phyloP scores from a whole-genome alignment of 2,797 vertebrate species.

The Tangara arthus region DNA sequence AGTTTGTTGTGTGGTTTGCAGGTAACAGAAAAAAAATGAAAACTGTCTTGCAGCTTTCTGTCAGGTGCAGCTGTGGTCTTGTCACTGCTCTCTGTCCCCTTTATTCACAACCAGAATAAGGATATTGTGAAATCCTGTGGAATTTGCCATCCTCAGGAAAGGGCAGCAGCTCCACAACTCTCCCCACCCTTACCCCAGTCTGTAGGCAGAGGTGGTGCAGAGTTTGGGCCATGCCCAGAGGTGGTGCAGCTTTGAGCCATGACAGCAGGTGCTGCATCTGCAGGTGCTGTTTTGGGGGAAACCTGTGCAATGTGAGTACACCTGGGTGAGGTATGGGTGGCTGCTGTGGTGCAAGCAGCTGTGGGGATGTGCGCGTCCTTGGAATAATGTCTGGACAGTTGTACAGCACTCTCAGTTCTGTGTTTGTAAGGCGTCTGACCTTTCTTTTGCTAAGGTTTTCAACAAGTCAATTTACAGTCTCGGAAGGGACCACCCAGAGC shows the following conservation, averaged over 20 bases:
- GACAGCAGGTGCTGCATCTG: neutral
- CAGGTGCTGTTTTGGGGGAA: neutral
- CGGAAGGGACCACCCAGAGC: slow-evolving; percentile 48
- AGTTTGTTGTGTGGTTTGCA: neutral
- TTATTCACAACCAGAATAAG: neutral
- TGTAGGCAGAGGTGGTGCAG: neutral
- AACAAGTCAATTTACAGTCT: slow-evolving; percentile 40
- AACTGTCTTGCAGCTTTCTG: neutral
- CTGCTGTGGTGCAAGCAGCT: neutral
- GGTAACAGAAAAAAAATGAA: neutral
- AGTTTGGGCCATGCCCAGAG: neutral
- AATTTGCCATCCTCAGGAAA: neutral
- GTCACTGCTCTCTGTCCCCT: neutral
- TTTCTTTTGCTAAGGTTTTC: slow-evolving; percentile 45
- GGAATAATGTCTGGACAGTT: neutral
- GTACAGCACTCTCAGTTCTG: neutral
- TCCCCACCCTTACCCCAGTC: accelerated
- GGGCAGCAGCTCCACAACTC: neutral
- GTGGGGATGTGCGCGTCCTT: neutral
- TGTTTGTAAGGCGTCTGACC: slow-evolving; percentile 33
- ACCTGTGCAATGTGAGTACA: accelerated
- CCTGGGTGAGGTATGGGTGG: neutral
- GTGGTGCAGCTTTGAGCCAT: neutral
- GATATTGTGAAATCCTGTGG: neutral
- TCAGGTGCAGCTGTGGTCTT: neutral